Evolutionary conservation across 2,113 vertebrate genomes (phyloP), one percentile per base, ranked within the genome.

Genomic region (Mirza zaza): DNA sequence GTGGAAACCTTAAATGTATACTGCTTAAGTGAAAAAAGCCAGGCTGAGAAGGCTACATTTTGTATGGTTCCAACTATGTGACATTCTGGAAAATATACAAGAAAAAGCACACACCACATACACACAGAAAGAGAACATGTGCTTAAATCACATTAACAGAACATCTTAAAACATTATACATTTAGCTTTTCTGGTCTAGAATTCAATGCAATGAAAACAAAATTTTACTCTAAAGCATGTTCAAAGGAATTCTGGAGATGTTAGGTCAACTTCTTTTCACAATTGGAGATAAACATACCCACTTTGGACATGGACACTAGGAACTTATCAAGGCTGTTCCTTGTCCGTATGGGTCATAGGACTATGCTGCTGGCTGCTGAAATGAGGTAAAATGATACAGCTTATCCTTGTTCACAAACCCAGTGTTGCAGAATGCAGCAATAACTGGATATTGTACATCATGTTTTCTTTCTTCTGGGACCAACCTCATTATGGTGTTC

Each of bases 191-290:
- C 27, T 68, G 36, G 23, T 57, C 10, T 75, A 34, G 34, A 88
- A 67, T 39, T 83, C 61, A 68, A 34, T 34, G 67, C 57, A 87
- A 82, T 42, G 34, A 77, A 68, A 92, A 42, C 42, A 13, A 84
- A 79, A 42, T 70, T 14, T 79, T 63, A 65, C 25, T 81, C 36
- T 67, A 76, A 42, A 91, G 81, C 42, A 52, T 13, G 8, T 12
- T 86, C 23, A 39, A 32, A 39, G 32, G 68, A 55, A 29, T 59
- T 6, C 36, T 73, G 29, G 71, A 79, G 27, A 39, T 21, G 4
- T 36, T 71, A 8, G 20, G 6, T 52, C n/a, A 71, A 61, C 42
- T 80, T 61, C 29, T 80, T 59, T 39, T 87, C 36, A 45, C 5
- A 61, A 42, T n/a, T 71, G 42, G 11, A 50, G 42, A 34, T 25